phyloP scores from a whole-genome alignment of 2,113 vertebrate species.

The Alligator mississippiensis region DNA sequence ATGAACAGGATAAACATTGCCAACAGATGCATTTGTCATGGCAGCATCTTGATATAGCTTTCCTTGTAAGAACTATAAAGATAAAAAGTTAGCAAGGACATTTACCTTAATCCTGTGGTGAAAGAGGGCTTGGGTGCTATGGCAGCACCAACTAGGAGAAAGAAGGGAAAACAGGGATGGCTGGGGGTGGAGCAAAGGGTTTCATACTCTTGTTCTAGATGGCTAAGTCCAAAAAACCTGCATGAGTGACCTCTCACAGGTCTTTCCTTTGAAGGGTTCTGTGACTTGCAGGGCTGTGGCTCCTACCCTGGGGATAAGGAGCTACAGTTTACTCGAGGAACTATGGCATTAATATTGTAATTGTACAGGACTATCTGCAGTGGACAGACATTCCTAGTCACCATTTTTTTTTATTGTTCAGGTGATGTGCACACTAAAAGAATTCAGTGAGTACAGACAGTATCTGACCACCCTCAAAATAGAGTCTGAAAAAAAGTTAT shows the following conservation, averaged over 20 bases:
- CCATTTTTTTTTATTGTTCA: conserved; percentile 9
- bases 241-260: background rate
- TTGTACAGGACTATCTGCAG: background rate
- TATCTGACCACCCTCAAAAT: conserved; percentile 74
- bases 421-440: conserved; percentile 73
- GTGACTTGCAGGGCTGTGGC: background rate
- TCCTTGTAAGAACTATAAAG: background rate
- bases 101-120: background rate
- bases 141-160: background rate
- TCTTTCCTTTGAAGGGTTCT: background rate
- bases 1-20: background rate
- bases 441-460: conserved; percentile 73
- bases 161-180: background rate
- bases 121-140: background rate
- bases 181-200: background rate
- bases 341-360: background rate
- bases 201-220: background rate
- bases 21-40: background rate
- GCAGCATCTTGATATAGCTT: background rate
- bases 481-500: conserved; percentile 75
- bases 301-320: background rate
- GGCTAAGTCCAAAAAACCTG: background rate
- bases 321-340: background rate
- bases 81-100: background rate
- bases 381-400: background rate